Evolutionary conservation across 2,888 invertebrate genomes (phyloP).

Genomic region (Penaeus monodon): DNA sequence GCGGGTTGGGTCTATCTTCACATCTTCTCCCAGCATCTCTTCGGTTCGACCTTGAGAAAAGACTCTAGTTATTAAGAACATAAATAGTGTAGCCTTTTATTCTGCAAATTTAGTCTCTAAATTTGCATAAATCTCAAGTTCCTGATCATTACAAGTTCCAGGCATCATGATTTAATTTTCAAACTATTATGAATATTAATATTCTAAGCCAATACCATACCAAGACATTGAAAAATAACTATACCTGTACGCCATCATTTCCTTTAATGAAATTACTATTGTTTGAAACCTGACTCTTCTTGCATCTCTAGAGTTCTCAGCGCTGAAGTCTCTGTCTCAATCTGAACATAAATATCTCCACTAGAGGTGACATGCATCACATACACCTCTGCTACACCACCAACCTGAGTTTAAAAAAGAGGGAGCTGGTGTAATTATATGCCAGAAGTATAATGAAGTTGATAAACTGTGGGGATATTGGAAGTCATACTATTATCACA

Average conservation of each 20-base stretch:
- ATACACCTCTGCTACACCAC: constrained; percentile 71
- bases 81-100: constrained; percentile 33
- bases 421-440: background rate
- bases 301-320: constrained; percentile 68
- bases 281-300: constrained; percentile 39
- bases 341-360: constrained; percentile 78
- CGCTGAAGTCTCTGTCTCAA: constrained; percentile 69
- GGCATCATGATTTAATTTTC: too few relatives aligned
- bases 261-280: too few relatives aligned
- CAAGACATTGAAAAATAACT: constrained; percentile 60
- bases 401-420: constrained; percentile 34
- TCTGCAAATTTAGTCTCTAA: too few relatives aligned
- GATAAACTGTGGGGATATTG: too few relatives aligned
- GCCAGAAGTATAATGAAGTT: too few relatives aligned
- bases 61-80: background rate
- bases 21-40: constrained; percentile 64
- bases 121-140: too few relatives aligned
- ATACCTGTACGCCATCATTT: background rate
- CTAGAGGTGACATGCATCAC: constrained; percentile 77
- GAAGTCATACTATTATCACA: too few relatives aligned
- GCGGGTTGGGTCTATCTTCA: constrained; percentile 68
- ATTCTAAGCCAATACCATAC: too few relatives aligned
- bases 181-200: too few relatives aligned
- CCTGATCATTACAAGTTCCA: too few relatives aligned
- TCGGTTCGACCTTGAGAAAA: constrained; percentile 67